Percentiles rank a stretch among this genome's conserved stretches.
These are phyloP conservation scores for Ellobius talpinus DNA, from an alignment of 2,113 vertebrate species.

Conservation along the genomic window DNA sequence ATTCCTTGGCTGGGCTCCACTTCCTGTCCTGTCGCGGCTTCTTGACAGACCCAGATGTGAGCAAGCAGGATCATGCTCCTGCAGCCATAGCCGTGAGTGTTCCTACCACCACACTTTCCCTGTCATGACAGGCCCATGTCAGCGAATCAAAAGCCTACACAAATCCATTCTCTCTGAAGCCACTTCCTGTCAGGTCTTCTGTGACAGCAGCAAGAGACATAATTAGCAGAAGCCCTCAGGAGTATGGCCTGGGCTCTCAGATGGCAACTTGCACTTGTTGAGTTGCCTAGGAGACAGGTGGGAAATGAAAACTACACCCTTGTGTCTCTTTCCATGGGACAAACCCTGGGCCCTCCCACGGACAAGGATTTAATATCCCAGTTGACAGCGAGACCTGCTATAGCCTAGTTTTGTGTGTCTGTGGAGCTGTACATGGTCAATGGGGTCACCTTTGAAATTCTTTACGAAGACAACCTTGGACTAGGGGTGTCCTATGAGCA, in stretches of 20 bases:
- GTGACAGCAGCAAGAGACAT: background rate
- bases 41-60: background rate
- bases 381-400: background rate
- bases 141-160: background rate
- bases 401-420: background rate
- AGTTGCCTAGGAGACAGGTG: no score
- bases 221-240: background rate
- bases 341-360: accelerated
- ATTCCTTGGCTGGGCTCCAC: background rate
- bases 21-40: background rate
- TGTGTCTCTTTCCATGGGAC: background rate
- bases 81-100: background rate
- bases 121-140: no score
- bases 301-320: background rate
- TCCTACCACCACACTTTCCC: background rate
- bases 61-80: no score
- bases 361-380: background rate
- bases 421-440: background rate
- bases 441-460: background rate
- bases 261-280: accelerated
- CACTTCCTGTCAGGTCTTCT: background rate
- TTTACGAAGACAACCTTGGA: background rate
- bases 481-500: background rate
- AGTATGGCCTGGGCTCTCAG: background rate
- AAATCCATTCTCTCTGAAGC: background rate